These are phyloP conservation scores for Ips nitidus DNA, from an alignment of 1,140 invertebrate species.

Conservation along the genomic window DNA sequence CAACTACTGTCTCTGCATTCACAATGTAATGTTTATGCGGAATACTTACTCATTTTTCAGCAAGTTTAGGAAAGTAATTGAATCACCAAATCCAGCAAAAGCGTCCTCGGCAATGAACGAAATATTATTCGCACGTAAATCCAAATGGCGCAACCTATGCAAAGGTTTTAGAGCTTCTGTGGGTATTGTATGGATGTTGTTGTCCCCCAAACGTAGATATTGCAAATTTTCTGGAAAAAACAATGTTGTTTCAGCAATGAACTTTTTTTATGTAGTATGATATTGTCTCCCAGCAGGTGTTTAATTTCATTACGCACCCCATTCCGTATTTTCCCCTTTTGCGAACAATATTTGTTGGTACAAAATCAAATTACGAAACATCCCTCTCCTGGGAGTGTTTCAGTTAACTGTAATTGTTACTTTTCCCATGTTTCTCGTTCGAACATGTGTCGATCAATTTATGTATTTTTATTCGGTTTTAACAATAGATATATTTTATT, in stretches of 20 bases:
- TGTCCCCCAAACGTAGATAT: conserved; percentile 83
- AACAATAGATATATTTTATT: too few relatives aligned
- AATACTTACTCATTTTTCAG: conserved; percentile 84
- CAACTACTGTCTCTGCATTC: too few relatives aligned
- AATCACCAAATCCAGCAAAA: conserved; percentile 87
- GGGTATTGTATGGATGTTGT: conserved; percentile 80
- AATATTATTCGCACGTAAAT: conserved; percentile 86
- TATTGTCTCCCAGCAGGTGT: neutral
- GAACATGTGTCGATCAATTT: too few relatives aligned
- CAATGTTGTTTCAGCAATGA: conserved; percentile 3
- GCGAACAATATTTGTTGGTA: neutral
- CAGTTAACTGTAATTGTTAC: neutral
- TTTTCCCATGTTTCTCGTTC: too few relatives aligned
- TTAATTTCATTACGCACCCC: neutral
- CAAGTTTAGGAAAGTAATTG: conserved; percentile 86
- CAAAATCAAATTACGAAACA: neutral
- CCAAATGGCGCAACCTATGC: conserved; percentile 82
- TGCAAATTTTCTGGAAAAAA: conserved; percentile 76
- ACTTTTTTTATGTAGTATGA: neutral
- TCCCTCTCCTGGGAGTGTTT: neutral
- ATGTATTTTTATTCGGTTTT: too few relatives aligned
- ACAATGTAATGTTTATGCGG: too few relatives aligned
- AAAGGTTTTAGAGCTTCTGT: conserved; percentile 77
- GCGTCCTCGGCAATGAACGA: conserved; percentile 78
- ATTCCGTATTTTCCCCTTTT: neutral